These are phyloP conservation scores for Andrena praecox DNA, from an alignment of 2,888 invertebrate genomes.

Conservation along the genomic window DNA sequence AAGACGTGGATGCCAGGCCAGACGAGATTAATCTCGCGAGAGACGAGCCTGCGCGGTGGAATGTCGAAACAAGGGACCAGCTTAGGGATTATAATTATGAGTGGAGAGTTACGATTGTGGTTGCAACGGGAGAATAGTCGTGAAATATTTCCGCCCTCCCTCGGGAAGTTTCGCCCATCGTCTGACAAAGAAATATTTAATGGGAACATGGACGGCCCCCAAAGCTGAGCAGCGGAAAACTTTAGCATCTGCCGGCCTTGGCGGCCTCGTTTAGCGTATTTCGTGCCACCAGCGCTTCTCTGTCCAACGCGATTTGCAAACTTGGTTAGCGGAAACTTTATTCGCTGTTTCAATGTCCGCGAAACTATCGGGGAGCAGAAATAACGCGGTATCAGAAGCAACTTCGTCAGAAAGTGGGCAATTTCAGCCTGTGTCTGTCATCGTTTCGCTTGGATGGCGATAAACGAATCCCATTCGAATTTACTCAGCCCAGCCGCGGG, in stretches of 20 bases:
- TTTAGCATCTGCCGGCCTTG: constrained; percentile 42
- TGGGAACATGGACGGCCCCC: constrained; percentile 32
- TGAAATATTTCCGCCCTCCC: constrained; percentile 62
- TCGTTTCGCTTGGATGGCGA: neutral
- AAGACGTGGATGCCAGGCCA: no score
- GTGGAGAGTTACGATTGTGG: constrained; percentile 21
- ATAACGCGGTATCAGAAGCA: constrained; percentile 10
- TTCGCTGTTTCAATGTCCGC: neutral
- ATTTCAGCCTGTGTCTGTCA: neutral
- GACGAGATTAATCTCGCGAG: constrained; percentile 17
- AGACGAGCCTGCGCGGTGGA: neutral
- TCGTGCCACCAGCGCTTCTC: neutral
- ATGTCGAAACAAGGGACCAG: constrained; percentile 4
- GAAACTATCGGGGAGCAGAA: neutral
- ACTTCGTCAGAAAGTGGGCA: neutral
- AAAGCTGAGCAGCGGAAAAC: constrained; percentile 52
- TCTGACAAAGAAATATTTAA: constrained; percentile 66
- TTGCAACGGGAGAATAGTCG: constrained; percentile 35
- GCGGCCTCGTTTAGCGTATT: constrained; percentile 14
- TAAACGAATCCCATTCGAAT: neutral
- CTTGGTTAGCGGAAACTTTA: constrained; percentile 28
- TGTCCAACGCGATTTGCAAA: constrained; percentile 10
- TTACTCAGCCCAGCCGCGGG: neutral
- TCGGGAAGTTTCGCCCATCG: constrained; percentile 47
- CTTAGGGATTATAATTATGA: constrained; percentile 43